These are phyloP conservation scores for Eudasyphora cyanicolor DNA, from an alignment of 2,888 invertebrate species.

Conservation along the genomic window DNA sequence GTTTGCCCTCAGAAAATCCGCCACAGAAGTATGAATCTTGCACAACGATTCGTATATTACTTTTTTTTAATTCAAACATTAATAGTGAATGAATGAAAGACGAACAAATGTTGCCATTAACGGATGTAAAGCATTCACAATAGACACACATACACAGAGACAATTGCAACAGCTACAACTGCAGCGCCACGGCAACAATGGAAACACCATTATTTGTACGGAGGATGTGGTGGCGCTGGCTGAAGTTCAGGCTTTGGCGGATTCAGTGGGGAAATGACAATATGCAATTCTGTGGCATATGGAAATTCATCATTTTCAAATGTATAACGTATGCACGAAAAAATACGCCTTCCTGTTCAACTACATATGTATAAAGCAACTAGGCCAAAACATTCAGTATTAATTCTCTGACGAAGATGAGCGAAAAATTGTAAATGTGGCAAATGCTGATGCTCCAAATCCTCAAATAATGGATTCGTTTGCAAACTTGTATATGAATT, in stretches of 20 bases:
- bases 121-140: conserved; percentile 59
- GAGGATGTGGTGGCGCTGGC: background rate
- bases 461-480: no score
- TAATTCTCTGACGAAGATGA: no score
- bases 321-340: background rate
- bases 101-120: conserved; percentile 62
- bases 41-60: no score
- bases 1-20: no score
- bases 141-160: background rate
- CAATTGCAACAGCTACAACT: conserved; percentile 39
- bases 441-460: no score
- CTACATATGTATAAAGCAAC: no score
- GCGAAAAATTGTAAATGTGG: no score
- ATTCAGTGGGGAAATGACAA: conserved; percentile 24
- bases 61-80: conserved; percentile 54
- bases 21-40: no score
- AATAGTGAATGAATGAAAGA: conserved; percentile 57
- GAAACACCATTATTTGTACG: background rate
- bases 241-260: background rate
- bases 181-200: conserved; percentile 27
- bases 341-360: no score
- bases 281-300: background rate
- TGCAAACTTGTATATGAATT: no score
- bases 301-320: background rate
- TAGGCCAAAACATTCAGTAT: no score